phyloP scores from a whole-genome alignment of 53 echinoderm and acorn worm genomes.

The Paracentrotus lividus region DNA sequence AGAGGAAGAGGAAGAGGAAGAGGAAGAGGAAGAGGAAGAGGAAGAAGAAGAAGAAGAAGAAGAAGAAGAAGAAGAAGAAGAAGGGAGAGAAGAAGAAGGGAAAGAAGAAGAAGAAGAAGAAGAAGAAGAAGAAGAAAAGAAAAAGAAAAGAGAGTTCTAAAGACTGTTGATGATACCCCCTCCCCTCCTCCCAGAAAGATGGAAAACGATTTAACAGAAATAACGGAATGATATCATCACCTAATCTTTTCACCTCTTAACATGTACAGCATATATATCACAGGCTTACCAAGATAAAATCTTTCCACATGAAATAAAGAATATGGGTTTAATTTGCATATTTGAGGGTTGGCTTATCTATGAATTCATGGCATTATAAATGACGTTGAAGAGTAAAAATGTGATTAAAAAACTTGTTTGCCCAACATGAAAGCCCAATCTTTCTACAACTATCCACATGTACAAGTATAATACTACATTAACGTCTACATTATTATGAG shows the following conservation, averaged over 20 bases:
- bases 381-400: neutral
- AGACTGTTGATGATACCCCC: neutral
- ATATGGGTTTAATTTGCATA: neutral
- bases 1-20: too few relatives aligned
- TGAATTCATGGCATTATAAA: neutral
- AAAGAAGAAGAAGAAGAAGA: too few relatives aligned
- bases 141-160: neutral
- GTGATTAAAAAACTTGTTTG: neutral
- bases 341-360: neutral
- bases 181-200: neutral
- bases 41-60: too few relatives aligned
- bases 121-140: neutral
- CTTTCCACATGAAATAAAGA: neutral
- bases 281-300: neutral
- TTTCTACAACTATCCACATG: neutral
- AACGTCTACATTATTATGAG: neutral
- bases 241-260: neutral
- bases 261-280: neutral
- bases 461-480: neutral
- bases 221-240: neutral
- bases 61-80: neutral
- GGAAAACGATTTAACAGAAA: neutral
- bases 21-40: too few relatives aligned
- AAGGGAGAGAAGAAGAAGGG: neutral
- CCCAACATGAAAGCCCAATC: neutral